A percentile compares a stretch with the other conserved stretches of the same genome.
These are phyloP conservation scores for Amblyjoppa fuscipennis DNA, from an alignment of 2,888 invertebrate species.

Conservation along the genomic window DNA sequence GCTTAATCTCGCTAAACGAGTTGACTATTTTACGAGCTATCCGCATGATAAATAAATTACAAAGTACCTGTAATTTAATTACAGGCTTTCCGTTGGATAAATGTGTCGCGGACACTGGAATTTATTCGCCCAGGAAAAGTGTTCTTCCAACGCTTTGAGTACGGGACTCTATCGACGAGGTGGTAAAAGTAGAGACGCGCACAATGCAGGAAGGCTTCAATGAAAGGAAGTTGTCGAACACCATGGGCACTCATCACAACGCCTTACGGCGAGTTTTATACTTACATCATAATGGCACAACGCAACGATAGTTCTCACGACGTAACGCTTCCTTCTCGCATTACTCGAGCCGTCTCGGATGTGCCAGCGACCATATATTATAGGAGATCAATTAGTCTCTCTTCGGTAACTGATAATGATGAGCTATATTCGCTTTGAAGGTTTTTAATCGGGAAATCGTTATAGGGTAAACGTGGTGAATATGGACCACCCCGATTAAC, in stretches of 20 bases:
- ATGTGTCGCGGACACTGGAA: not conserved
- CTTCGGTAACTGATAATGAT: not conserved
- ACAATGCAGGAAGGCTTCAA: conserved; percentile 21
- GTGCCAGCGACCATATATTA: not conserved
- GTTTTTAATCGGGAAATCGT: not conserved
- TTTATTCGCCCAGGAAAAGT: not conserved
- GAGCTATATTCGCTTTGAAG: not conserved
- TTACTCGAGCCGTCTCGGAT: not conserved
- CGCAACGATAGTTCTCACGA: conserved; percentile 29
- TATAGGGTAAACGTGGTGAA: not conserved
- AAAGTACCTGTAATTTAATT: conserved; percentile 17
- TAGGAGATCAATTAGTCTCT: not conserved
- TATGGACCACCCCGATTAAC: no score
- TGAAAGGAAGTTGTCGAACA: conserved; percentile 26
- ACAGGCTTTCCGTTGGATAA: not conserved
- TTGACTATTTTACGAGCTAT: conserved; percentile 4
- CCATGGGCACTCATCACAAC: conserved; percentile 1
- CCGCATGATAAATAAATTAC: conserved; percentile 36
- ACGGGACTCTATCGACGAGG: not conserved
- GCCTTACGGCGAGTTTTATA: not conserved
- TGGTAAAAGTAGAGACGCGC: not conserved
- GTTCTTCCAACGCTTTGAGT: not conserved
- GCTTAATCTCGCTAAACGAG: conserved; percentile 11
- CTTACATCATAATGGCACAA: not conserved
- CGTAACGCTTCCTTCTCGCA: conserved; percentile 18